These are phyloP conservation scores for Calliopsis andreniformis DNA, from an alignment of 1,140 invertebrate genomes.

Conservation along the genomic window DNA sequence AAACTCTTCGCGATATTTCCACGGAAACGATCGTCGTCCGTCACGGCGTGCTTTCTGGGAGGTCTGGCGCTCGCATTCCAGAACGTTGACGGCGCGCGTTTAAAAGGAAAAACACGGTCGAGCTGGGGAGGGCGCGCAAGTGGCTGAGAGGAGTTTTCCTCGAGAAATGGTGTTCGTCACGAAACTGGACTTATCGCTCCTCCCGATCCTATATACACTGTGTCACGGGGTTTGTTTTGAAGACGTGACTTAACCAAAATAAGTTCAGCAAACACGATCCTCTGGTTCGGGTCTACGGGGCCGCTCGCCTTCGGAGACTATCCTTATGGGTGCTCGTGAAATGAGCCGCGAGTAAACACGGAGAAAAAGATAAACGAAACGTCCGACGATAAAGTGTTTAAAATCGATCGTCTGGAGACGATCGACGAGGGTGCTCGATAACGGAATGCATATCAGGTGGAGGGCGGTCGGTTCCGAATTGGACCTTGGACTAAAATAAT, in stretches of 20 bases:
- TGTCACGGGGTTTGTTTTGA: constrained; percentile 53
- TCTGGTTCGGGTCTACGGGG: not conserved
- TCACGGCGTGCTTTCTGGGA: constrained; percentile 38
- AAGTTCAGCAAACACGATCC: constrained; percentile 45
- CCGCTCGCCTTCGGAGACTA: not conserved
- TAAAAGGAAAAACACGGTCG: constrained; percentile 33
- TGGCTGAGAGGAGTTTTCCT: constrained; percentile 1
- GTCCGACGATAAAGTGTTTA: constrained; percentile 11
- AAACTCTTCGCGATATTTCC: constrained; percentile 42
- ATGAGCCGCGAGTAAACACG: constrained; percentile 34
- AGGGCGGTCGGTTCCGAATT: not conserved
- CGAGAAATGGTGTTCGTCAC: constrained; percentile 37
- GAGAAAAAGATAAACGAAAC: constrained; percentile 27
- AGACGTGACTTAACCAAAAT: constrained; percentile 59
- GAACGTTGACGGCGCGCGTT: constrained; percentile 17
- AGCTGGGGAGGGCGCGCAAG: not conserved
- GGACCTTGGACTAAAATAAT: too few species aligned
- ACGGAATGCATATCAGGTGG: constrained; percentile 4
- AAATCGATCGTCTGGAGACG: constrained; percentile 21
- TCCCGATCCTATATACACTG: constrained; percentile 44
- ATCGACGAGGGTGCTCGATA: constrained; percentile 5
- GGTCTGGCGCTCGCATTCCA: constrained; percentile 35
- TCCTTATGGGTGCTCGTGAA: constrained; percentile 12
- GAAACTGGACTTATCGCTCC: constrained; percentile 47
- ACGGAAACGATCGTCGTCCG: constrained; percentile 29